Evolutionary conservation across 2,888 invertebrate genomes (phyloP), one percentile per base, ranked within the genome.

Genomic region (Beris morrisii): DNA sequence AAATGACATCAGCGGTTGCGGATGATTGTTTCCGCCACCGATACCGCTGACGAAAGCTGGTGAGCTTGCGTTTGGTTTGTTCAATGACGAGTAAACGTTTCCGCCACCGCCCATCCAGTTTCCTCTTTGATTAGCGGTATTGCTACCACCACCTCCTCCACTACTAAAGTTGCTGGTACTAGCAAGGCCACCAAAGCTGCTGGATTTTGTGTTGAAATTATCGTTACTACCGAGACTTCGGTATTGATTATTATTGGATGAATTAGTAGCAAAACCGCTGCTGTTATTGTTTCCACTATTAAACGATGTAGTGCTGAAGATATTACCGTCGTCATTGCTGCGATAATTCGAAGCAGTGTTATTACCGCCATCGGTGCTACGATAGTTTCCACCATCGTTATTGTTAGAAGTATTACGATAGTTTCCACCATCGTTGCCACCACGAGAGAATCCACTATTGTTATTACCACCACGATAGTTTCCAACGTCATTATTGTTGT

Each of bases 71-170:
- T 50, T 59, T 5, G 38, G 5, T 43, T 61, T 61, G 15, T 48
- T 59, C 3, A 50, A 50, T 5, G 61, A 52, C 50, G 61, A 61
- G 52, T 61, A 61, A 38, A 52, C 61, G n/a, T 22, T 61, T 32
- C 61, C 61, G 38, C 61, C 38, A 38, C 61, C 61, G 13, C 61
- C 61, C 61, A 61, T 61, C 61, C 61, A 61, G 28, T 43, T 61
- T 4, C 58, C 58, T n/a, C 58, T 56, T 43, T 56, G 56, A 13
- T n/a, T 43, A 4, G 56, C 32, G 43, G 56, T 45, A 46, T 46
- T 58, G 28, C 28, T 58, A 9, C 4, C 28, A 30, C n/a, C 15
- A 32, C 45, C 50, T 32, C 31, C 59, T 48, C 48, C 48, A 7
- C 28, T 57, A 22, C 44, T 28, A 22, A 22, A 22, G 22, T 22